Conservation (phyloP, 2,113 vertebrate genomes). For the Ia io region DNA sequence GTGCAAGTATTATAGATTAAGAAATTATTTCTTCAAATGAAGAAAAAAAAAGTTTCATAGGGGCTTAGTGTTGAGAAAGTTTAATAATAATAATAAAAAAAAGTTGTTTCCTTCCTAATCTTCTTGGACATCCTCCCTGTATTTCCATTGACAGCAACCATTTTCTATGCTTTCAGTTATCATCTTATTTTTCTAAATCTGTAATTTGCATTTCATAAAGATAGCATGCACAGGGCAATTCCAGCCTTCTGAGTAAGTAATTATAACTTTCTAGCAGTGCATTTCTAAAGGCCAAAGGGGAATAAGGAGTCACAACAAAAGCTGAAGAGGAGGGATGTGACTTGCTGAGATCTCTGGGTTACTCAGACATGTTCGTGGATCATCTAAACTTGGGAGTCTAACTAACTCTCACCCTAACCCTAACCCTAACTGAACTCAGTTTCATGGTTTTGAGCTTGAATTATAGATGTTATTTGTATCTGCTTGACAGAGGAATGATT, state of each 20-base stretch:
- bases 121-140: not conserved
- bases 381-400: not conserved
- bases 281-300: not conserved
- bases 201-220: constrained; percentile 51
- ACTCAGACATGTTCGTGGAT: not conserved
- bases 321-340: not conserved
- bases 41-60: not conserved
- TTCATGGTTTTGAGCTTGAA: not conserved
- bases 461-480: not conserved
- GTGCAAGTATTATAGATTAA: constrained; percentile 36
- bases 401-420: not conserved
- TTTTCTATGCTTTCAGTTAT: not conserved
- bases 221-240: not conserved
- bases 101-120: not conserved
- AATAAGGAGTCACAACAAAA: not conserved
- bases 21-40: constrained; percentile 49
- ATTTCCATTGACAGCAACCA: not conserved
- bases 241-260: constrained; percentile 47
- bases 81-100: not conserved
- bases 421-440: not conserved
- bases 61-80: not conserved
- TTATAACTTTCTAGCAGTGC: not conserved
- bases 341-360: not conserved
- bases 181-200: not conserved
- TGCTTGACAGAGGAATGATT: not conserved